A percentile compares a stretch with the other conserved stretches of the same genome.
Conservation (phyloP, 1,140 invertebrate genomes). For the Goniozus legneri region DNA sequence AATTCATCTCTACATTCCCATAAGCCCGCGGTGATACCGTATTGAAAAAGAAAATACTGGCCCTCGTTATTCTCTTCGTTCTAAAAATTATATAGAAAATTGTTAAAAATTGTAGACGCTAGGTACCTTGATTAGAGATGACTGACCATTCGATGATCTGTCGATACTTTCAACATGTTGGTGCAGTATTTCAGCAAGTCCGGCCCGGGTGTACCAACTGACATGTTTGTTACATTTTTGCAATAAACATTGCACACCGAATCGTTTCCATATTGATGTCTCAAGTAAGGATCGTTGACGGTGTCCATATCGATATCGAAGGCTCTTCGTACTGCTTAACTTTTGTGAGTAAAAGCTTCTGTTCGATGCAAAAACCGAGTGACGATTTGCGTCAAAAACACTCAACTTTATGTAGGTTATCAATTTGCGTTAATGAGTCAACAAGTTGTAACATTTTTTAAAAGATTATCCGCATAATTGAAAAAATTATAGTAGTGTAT, state of each 20-base stretch:
- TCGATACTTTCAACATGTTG: conserved; percentile 50
- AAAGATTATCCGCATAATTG: no score
- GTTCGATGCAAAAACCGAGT: no score
- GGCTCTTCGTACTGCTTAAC: no score
- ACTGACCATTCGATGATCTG: conserved; percentile 53
- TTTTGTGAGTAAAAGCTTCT: no score
- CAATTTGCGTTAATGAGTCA: no score
- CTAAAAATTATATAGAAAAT: no score
- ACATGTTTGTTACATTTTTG: conserved; percentile 48
- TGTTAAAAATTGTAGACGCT: no score
- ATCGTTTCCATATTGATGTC: conserved; percentile 55
- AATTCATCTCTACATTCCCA: conserved; percentile 56
- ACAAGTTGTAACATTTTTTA: no score
- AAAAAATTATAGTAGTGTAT: no score
- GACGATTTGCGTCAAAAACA: no score
- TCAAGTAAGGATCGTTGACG: conserved; percentile 39
- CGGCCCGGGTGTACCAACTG: conserved; percentile 57
- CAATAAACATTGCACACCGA: conserved; percentile 55
- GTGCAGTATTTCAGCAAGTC: conserved; percentile 52
- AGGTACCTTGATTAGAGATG: no score
- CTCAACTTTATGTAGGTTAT: no score
- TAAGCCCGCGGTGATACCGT: conserved; percentile 54
- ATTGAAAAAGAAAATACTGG: conserved; percentile 57
- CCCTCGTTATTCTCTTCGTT: conserved; percentile 48
- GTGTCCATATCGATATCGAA: conserved; percentile 8